phyloP scores from a whole-genome alignment of 2,888 invertebrate species.

The Alitta virens region DNA sequence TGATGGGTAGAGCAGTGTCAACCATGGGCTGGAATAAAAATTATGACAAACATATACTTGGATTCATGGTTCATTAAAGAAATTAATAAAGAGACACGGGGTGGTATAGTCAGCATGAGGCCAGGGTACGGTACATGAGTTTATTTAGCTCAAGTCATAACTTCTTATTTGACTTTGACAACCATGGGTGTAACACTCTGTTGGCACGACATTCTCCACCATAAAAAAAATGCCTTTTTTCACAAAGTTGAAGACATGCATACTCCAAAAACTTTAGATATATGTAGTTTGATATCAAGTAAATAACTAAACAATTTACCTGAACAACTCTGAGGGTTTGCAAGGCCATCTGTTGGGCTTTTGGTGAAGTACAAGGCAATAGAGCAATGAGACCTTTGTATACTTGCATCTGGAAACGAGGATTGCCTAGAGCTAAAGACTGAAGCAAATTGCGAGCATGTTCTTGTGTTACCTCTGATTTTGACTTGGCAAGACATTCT shows the following conservation, averaged over 20 bases:
- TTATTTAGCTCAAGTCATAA: no score
- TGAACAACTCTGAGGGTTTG: slow-evolving; percentile 53
- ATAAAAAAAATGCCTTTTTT: no score
- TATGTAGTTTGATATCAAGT: neutral
- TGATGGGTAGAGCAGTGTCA: slow-evolving; percentile 46
- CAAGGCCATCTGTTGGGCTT: slow-evolving; percentile 57
- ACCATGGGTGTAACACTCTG: no score
- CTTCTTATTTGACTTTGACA: no score
- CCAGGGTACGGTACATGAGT: no score
- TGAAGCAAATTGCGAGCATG: slow-evolving; percentile 50
- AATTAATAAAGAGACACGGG: no score
- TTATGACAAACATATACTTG: no score
- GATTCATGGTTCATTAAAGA: no score
- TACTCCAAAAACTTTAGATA: neutral
- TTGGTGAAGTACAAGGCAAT: slow-evolving; percentile 56
- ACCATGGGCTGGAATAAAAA: slow-evolving; percentile 47
- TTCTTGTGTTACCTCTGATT: slow-evolving; percentile 54
- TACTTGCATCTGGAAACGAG: slow-evolving; percentile 55
- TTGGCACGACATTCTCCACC: no score
- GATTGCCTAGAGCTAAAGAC: slow-evolving; percentile 54
- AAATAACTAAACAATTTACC: slow-evolving; percentile 13
- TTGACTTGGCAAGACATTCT: slow-evolving; percentile 56
- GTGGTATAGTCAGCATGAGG: no score
- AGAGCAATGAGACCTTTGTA: slow-evolving; percentile 58
- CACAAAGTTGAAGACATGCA: no score